Evolutionary conservation across 2,797 vertebrate species (phyloP), one percentile per base, ranked within the genome.

Genomic region (Darevskia mixta): DNA sequence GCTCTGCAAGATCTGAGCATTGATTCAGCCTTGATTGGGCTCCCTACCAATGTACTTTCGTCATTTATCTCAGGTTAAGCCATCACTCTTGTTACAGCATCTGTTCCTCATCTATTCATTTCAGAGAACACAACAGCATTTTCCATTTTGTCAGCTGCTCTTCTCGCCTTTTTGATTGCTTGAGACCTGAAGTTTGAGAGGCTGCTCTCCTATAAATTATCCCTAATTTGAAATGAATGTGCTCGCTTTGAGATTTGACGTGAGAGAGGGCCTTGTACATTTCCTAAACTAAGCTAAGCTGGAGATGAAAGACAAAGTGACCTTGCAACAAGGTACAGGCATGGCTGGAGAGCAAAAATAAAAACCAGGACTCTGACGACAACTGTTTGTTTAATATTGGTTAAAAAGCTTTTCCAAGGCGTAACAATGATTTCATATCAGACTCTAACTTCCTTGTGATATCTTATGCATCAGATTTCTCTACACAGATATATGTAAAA

Each of bases 11-110:
- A 95, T 93, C 89, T 90, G 88, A 94, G 86, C 87, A 77, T 49
- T 89, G 94, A 92, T 94, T 95, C 87, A 89, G 90, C 80, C 92
- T 92, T 95, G 95, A 95, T 88, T 94, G 80, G 86, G 35, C 91
- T 94, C 90, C 94, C 92, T 83, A 43, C 87, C 0, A 38, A 83
- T 88, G 86, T 82, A 87, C 76, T 88, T 88, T 73, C 0, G 0
- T 92, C 93, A 89, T 92, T 94, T 91, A 88, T 90, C 91, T 93
- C 91, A 91, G 88, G 90, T 95, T 94, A 92, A 92, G 88, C 92
- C 91, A 90, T 92, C 82, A 15, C 76, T 95, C 91, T 87, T 88
- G 89, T 90, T 87, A 83, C 75, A 91, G 89, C 92, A 92, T 93
- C 92, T 92, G 88, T 90, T 95, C 91, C 78, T 38, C 80, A 82